These are phyloP conservation scores for Protonibea diacanthus DNA, from an alignment of 2,797 vertebrate species.

Conservation along the genomic window DNA sequence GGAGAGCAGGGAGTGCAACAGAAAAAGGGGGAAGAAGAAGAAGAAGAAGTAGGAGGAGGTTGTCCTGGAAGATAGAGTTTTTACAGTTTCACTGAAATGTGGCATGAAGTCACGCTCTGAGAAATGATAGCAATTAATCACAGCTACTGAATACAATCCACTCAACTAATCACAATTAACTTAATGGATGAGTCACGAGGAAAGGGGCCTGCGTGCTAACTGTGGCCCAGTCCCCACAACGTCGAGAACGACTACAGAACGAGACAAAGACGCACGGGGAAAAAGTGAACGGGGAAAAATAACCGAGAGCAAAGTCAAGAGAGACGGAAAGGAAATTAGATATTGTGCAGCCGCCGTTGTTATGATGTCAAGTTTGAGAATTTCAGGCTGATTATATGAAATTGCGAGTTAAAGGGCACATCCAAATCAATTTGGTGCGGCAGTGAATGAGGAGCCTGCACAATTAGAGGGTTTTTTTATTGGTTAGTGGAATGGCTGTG, in stretches of 20 bases:
- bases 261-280: conserved; percentile 25
- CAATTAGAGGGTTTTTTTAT: conserved; percentile 61
- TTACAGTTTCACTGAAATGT: conserved; percentile 64
- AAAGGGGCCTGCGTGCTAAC: conserved; percentile 39
- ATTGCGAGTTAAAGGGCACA: conserved; percentile 76
- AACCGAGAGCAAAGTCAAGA: conserved; percentile 32
- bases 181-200: conserved; percentile 70
- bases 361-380: conserved; percentile 71
- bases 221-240: conserved; percentile 14
- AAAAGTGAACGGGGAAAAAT: conserved; percentile 17
- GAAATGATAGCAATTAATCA: conserved; percentile 84
- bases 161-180: conserved; percentile 80
- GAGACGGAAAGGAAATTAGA: conserved; percentile 62
- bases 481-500: conserved; percentile 37
- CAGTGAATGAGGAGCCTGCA: conserved; percentile 46
- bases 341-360: conserved; percentile 57
- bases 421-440: conserved; percentile 74
- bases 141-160: conserved; percentile 79
- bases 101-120: conserved; percentile 74
- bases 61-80: conserved; percentile 59
- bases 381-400: conserved; percentile 78
- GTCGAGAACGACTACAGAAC: conserved; percentile 8
- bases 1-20: conserved; percentile 33
- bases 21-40: not conserved
- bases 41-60: conserved; percentile 28